A percentile compares a stretch with the other conserved stretches of the same genome.
phyloP scores from a whole-genome alignment of 2,113 vertebrate species.

The Onychostoma macrolepis region DNA sequence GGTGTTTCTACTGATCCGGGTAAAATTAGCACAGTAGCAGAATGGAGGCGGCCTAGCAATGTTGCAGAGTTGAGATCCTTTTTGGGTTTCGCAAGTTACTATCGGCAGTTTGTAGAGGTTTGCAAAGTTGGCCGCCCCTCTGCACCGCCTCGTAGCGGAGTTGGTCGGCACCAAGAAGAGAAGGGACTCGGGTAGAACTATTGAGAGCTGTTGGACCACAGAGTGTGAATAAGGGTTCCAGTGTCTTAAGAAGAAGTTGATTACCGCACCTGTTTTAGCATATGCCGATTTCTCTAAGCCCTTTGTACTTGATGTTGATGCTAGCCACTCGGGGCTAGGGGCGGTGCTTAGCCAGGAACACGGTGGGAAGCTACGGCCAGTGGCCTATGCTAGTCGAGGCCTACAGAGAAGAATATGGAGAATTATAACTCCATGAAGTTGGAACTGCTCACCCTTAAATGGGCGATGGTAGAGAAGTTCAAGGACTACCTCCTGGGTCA shows the following conservation, averaged over 20 bases:
- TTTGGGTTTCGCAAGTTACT: neutral
- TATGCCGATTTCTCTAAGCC: neutral
- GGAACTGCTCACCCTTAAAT: conserved; percentile 22
- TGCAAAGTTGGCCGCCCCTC: conserved; percentile 17
- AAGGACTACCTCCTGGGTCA: conserved; percentile 18
- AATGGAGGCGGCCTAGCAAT: neutral
- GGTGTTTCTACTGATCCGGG: conserved; percentile 23
- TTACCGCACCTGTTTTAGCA: neutral
- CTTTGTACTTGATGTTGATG: conserved; percentile 5
- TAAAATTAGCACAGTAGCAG: neutral
- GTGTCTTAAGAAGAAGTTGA: neutral
- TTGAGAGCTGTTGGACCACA: neutral
- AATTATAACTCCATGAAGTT: conserved; percentile 41
- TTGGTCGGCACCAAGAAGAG: neutral
- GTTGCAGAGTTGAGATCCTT: neutral
- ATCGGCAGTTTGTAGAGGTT: neutral
- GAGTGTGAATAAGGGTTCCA: neutral
- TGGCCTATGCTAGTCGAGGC: conserved; percentile 13
- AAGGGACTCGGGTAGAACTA: no score
- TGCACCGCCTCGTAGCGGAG: conserved; percentile 28
- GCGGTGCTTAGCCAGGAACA: conserved; percentile 34
- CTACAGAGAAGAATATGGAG: conserved; percentile 26
- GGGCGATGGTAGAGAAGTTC: conserved; percentile 36
- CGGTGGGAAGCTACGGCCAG: neutral
- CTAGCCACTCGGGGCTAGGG: conserved; percentile 15